These are phyloP conservation scores for Callyntrura sp. DNA, from an alignment of 2,888 invertebrate species.

Conservation along the genomic window DNA sequence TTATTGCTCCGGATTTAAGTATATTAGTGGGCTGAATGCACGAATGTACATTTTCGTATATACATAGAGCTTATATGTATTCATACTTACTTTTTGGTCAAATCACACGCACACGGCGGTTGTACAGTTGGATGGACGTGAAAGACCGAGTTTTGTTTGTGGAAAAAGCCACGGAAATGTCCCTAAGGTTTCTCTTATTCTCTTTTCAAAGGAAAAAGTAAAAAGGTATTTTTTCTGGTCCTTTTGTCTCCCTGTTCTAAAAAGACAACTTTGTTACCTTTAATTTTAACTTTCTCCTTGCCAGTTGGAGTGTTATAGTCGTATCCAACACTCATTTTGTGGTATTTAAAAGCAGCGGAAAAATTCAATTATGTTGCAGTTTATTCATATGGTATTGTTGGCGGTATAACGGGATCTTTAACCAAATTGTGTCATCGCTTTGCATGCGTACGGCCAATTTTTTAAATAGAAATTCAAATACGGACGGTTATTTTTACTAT, in stretches of 20 bases:
- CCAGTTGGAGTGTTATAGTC: background rate
- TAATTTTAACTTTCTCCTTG: background rate
- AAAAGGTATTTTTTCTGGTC: background rate
- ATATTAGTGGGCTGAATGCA: background rate
- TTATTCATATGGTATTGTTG: background rate
- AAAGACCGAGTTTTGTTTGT: slow-evolving; percentile 53
- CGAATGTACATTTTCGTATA: too few relatives aligned
- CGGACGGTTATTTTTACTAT: background rate
- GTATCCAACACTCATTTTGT: background rate
- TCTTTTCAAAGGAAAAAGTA: background rate
- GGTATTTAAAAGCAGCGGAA: background rate
- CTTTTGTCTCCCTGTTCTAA: slow-evolving; percentile 22
- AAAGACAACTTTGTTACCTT: slow-evolving; percentile 28
- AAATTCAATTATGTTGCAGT: background rate
- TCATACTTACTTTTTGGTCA: background rate
- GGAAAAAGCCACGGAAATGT: slow-evolving; percentile 59
- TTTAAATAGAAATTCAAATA: background rate
- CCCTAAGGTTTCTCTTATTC: slow-evolving; percentile 40
- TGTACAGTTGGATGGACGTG: slow-evolving; percentile 58
- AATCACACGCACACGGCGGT: slow-evolving; percentile 31
- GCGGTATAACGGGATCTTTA: background rate
- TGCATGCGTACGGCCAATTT: background rate
- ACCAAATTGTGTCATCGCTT: too few relatives aligned
- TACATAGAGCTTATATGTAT: background rate
- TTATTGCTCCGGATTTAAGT: slow-evolving; percentile 42